Evolutionary conservation across 2,888 invertebrate species (phyloP).

Genomic region (Drosophila formosana): DNA sequence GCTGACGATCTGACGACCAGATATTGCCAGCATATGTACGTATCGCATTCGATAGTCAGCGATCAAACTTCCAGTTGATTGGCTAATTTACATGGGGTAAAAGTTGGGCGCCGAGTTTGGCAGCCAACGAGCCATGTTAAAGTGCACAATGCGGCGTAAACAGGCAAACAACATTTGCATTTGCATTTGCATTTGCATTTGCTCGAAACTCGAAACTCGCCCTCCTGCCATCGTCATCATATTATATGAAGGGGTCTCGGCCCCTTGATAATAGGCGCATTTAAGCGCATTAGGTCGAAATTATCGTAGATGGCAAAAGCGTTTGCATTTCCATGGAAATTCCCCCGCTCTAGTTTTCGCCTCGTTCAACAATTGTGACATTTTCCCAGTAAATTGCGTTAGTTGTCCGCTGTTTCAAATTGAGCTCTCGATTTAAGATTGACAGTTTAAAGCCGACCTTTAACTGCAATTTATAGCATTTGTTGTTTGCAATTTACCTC

Average conservation of each 20-base stretch:
- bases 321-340: conserved; percentile 16
- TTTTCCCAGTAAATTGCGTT: conserved; percentile 1
- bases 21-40: neutral
- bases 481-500: neutral
- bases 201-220: neutral
- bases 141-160: conserved; percentile 61
- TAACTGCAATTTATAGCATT: neutral
- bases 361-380: neutral
- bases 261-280: conserved; percentile 31
- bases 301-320: conserved; percentile 25
- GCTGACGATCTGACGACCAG: neutral
- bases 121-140: conserved; percentile 34
- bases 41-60: neutral
- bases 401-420: neutral
- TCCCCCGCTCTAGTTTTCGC: neutral
- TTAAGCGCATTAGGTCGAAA: conserved; percentile 56
- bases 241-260: too few relatives aligned
- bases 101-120: conserved; percentile 44
- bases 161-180: conserved; percentile 48
- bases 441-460: neutral
- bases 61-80: conserved; percentile 34
- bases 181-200: conserved; percentile 24
- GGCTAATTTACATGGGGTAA: conserved; percentile 42
- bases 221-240: neutral
- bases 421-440: conserved; percentile 5